A percentile compares a stretch with the other conserved stretches of the same genome.
phyloP scores from a whole-genome alignment of 1,140 invertebrate species.

The Trachymyrmex septentrionalis region DNA sequence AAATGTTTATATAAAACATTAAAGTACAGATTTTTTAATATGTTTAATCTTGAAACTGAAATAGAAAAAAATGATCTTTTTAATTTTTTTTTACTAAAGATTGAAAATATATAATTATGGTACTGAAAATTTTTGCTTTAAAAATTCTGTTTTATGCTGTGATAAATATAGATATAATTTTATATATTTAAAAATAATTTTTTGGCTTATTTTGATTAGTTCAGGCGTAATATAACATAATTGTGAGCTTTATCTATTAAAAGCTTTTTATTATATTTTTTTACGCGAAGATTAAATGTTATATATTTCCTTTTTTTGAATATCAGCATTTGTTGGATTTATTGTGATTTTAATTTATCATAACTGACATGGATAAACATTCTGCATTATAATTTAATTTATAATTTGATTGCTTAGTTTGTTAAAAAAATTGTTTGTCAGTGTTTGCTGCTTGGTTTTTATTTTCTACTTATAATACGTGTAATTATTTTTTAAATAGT shows the following conservation, averaged over 20 bases:
- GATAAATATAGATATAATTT: constrained; percentile 23
- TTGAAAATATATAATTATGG: constrained; percentile 30
- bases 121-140: constrained; percentile 19
- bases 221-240: constrained; percentile 63
- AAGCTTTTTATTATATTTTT: constrained; percentile 25
- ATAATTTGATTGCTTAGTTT: not conserved
- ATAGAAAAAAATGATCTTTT: not conserved
- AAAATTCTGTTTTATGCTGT: constrained; percentile 30
- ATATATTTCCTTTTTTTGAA: constrained; percentile 13
- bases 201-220: constrained; percentile 33
- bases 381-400: constrained; percentile 11
- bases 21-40: not conserved
- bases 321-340: constrained; percentile 15
- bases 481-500: not conserved
- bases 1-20: not conserved
- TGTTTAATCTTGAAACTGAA: not conserved
- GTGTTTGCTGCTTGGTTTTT: constrained; percentile 9
- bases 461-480: constrained; percentile 6
- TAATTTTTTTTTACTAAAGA: not conserved
- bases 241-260: constrained; percentile 47
- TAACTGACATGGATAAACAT: constrained; percentile 5
- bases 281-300: not conserved
- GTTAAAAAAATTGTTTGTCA: not conserved
- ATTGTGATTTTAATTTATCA: constrained; percentile 14
- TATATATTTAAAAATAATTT: constrained; percentile 32